Evolutionary conservation across 2,797 vertebrate genomes (phyloP).

Genomic region (Acanthiza pusilla): DNA sequence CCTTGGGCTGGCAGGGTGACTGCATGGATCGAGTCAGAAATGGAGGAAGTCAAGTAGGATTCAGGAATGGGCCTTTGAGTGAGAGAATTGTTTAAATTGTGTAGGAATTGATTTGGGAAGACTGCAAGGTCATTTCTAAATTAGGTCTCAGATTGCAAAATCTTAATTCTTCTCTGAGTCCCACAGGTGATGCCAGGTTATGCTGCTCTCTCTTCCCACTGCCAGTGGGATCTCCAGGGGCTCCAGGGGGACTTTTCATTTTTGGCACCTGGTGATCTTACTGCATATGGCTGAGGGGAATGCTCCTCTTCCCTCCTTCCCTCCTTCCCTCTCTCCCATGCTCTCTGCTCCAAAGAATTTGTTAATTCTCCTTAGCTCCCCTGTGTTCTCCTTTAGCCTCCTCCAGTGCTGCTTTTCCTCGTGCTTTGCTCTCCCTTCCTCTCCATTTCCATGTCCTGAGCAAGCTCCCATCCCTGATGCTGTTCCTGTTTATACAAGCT

Average conservation of each 20-base stretch:
- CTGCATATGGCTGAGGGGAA: background rate
- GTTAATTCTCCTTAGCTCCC: background rate
- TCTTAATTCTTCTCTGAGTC: background rate
- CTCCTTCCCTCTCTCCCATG: background rate
- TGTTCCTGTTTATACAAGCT: slow-evolving; percentile 28
- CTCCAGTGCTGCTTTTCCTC: background rate
- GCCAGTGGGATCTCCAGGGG: background rate
- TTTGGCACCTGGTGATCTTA: background rate
- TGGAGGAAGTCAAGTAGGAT: background rate
- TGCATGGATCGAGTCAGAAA: accelerated
- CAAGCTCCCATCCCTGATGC: background rate
- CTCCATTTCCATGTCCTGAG: background rate
- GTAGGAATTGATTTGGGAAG: background rate
- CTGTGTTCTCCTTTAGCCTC: background rate
- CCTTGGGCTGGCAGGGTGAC: background rate
- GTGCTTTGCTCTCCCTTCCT: background rate
- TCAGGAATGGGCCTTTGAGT: background rate
- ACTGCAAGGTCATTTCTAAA: background rate
- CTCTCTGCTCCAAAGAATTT: background rate
- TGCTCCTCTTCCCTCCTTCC: background rate
- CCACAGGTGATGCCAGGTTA: background rate
- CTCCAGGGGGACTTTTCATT: background rate
- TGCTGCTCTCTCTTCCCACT: background rate
- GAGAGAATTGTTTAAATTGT: background rate
- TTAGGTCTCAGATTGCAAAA: background rate